phyloP scores from a whole-genome alignment of 2,888 invertebrate species.

The Apotomis capreana region DNA sequence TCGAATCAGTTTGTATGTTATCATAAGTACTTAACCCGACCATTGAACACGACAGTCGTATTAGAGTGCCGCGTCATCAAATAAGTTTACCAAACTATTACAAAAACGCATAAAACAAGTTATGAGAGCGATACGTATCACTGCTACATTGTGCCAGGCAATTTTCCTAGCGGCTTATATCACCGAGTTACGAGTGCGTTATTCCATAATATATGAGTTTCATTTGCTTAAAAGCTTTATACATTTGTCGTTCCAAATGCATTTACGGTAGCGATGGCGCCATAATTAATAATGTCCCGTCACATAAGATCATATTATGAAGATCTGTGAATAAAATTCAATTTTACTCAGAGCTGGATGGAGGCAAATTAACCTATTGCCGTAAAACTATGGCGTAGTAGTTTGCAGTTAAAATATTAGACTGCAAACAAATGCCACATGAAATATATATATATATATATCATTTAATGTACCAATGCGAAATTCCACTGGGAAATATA shows the following conservation, averaged over 20 bases:
- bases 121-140: slow-evolving; percentile 63
- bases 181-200: slow-evolving; percentile 73
- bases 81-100: slow-evolving; percentile 61
- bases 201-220: slow-evolving; percentile 77
- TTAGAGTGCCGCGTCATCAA: slow-evolving; percentile 48
- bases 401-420: too few relatives aligned
- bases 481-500: too few relatives aligned
- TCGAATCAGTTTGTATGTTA: too few relatives aligned
- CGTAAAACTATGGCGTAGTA: too few relatives aligned
- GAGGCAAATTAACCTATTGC: not conserved
- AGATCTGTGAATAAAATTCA: slow-evolving; percentile 57
- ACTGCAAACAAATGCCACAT: too few relatives aligned
- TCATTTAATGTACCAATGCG: too few relatives aligned
- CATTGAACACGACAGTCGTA: slow-evolving; percentile 46
- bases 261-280: slow-evolving; percentile 64
- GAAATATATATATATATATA: too few relatives aligned
- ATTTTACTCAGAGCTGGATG: slow-evolving; percentile 43
- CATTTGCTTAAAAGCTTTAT: slow-evolving; percentile 81
- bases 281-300: slow-evolving; percentile 72
- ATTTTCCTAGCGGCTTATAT: slow-evolving; percentile 75
- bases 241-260: slow-evolving; percentile 69
- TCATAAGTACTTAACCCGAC: too few relatives aligned
- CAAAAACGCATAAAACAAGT: slow-evolving; percentile 66
- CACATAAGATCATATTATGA: slow-evolving; percentile 63
- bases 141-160: slow-evolving; percentile 68